A percentile compares a stretch with the other conserved stretches of the same genome.
Conservation (phyloP, 2,888 invertebrate species). For the Hecatera dysodea region DNA sequence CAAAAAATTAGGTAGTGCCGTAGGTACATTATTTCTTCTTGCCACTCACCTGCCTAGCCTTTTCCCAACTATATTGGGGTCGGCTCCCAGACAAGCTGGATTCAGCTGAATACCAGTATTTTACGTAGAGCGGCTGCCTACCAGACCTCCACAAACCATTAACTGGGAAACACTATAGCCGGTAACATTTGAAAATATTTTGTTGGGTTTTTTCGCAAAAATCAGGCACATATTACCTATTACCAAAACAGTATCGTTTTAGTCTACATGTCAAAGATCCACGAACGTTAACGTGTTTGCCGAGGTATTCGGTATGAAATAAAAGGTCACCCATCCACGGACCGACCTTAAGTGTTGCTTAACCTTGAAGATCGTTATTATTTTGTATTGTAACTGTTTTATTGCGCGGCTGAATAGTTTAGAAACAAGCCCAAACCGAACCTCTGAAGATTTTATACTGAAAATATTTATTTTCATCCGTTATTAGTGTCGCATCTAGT, state of each 20-base stretch:
- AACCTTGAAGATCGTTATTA: background rate
- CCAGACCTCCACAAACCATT: too few species aligned
- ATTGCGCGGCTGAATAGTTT: background rate
- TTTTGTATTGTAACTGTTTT: too few species aligned
- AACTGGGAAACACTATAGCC: too few species aligned
- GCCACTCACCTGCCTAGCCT: too few species aligned
- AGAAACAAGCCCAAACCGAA: background rate
- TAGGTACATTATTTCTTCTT: background rate
- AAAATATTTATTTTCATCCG: background rate
- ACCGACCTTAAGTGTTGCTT: background rate
- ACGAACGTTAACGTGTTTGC: background rate
- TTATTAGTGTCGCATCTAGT: conserved; percentile 46
- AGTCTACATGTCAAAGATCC: background rate
- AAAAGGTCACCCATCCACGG: background rate
- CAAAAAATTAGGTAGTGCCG: background rate
- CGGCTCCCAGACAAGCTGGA: too few species aligned
- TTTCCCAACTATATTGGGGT: too few species aligned
- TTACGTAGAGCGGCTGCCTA: too few species aligned
- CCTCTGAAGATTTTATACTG: background rate
- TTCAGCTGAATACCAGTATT: too few species aligned
- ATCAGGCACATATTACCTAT: too few species aligned
- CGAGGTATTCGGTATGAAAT: too few species aligned
- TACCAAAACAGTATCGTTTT: background rate
- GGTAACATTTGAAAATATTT: too few species aligned
- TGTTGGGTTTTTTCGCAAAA: too few species aligned